Evolutionary conservation across 1,140 invertebrate genomes (phyloP), one percentile per base, ranked within the genome.

Genomic region (Eupristina koningsbergeri): DNA sequence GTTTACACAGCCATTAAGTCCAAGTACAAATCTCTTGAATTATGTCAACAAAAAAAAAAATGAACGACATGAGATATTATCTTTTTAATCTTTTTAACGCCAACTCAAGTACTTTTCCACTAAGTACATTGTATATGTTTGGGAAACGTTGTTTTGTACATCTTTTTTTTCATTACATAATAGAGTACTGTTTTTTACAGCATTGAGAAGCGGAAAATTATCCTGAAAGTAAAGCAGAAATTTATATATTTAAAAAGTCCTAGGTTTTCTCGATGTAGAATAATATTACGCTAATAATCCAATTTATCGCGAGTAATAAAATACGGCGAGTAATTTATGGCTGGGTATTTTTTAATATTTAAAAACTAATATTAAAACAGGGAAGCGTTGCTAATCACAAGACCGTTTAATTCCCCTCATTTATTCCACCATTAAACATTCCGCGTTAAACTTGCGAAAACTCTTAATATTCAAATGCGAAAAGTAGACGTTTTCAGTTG

Each of bases 401-500:
- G 0, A 26, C 53, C 29, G 19, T 36, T 36, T 19, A 67, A 45
- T 73, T 45, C n/a, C 29, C 41, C 26, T 8, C 11, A 34, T 64
- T 64, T 64, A 64, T 64, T 15, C 29, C 17, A 50, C 22, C 53
- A 34, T 67, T 67, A 67, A 67, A 67, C 36, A 19, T 7, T 67
- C 34, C 17, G 34, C 15, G 5, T 1, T 13, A 50, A 67, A 3
- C 29, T 34, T 39, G 17, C 36, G 31, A 31, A 67, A 67, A 67
- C 17, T 67, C 34, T 2, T 5, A 67, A 39, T 67, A 67, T 22
- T 36, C 36, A 67, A 67, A 36, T 31, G n/a, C 36, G 15, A 34
- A 67, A 67, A 31, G 64, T 17, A 36, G 19, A 3, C 8, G 50
- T 75, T 75, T 75, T 75, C n/a, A 75, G 45, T 75, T n/a, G 15